Evolutionary conservation across 1,140 invertebrate genomes (phyloP), one percentile per base, ranked within the genome.

Genomic region (Penaeus indicus): DNA sequence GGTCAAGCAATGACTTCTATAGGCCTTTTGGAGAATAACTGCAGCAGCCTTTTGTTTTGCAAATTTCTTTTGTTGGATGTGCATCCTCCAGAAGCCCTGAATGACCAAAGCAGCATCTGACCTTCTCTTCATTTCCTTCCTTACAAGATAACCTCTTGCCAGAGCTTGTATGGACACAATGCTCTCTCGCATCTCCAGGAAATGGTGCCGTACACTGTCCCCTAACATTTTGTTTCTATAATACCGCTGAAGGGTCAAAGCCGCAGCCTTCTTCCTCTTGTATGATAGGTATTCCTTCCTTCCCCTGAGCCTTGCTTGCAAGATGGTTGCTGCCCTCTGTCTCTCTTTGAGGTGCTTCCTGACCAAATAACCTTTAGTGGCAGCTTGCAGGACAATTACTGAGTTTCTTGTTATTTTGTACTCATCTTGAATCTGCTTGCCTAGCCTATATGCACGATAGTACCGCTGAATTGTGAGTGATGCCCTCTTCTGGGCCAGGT

Each of bases 361-460:
- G n/a, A 69, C 79, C 19, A 90, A 25, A 60, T 86, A 83, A 22
- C 82, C 79, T 75, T 79, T 81, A 42, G 69, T 77, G 19, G 25
- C 32, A 32, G 89, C 82, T 62, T 90, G 89, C 2, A 90, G 81
- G 62, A 75, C 21, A 38, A 84, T 88, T 16, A 77, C 61, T 63
- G 85, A 69, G 22, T 78, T 69, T 54, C 54, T 60, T 25, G 64
- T 67, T 54, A 27, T 60, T 27, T 62, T 60, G 69, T 75, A 87
- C 19, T 86, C 13, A 47, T 67, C 38, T 11, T 67, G 63, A 25
- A 67, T 63, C 60, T 78, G 78, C 21, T 62, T 62, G 18, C 62
- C 84, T 11, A 82, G 21, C 60, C 27, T 32, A 42, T 62, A 67
- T n/a, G 75, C 79, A 25, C 79, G 22, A 62, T 69, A 90, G 63